Evolutionary conservation across 2,113 vertebrate genomes (phyloP).

Genomic region (Tretioscincus oriximinensis): DNA sequence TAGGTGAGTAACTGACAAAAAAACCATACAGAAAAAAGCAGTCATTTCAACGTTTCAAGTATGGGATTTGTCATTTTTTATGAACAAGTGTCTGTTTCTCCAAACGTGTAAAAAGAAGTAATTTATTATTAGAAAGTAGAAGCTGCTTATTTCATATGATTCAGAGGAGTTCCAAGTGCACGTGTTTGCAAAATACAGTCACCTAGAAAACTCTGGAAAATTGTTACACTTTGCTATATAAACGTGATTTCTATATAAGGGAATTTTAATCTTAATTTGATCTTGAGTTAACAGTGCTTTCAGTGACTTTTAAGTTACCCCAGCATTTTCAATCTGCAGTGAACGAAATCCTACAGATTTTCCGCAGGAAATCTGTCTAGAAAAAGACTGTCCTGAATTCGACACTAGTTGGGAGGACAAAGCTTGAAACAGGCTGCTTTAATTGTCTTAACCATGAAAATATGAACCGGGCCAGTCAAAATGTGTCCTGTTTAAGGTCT

Average conservation of each 20-base stretch:
- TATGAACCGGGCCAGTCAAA: background rate
- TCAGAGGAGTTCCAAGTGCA: background rate
- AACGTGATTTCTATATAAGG: background rate
- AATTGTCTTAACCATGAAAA: constrained; percentile 27
- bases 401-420: background rate
- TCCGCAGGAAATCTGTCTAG: too few species aligned
- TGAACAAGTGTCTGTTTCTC: background rate
- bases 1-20: background rate
- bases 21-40: background rate
- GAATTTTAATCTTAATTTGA: background rate
- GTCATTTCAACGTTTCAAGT: background rate
- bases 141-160: background rate
- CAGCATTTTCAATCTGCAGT: background rate
- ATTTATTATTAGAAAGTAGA: background rate
- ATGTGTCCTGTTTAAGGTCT: constrained; percentile 13
- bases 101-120: background rate
- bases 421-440: background rate
- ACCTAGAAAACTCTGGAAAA: background rate
- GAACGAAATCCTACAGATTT: background rate
- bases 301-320: too few species aligned
- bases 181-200: background rate
- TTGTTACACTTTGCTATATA: background rate
- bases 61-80: background rate
- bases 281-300: background rate
- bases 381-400: background rate